Conservation (phyloP, 2,113 vertebrate genomes). For the Haliaeetus leucogaster region DNA sequence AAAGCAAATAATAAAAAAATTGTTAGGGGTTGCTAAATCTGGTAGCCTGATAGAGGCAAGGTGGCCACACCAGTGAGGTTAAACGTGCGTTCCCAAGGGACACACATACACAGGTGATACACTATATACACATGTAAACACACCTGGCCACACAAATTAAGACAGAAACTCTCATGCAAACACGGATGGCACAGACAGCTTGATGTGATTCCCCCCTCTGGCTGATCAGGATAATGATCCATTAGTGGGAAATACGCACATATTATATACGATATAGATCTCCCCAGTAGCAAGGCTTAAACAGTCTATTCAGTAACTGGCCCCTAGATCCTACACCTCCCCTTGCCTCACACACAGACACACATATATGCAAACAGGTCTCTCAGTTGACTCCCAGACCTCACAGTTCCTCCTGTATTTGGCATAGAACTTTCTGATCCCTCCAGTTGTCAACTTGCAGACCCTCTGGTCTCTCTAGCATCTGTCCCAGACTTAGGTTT, state of each 20-base stretch:
- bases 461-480: background rate
- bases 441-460: background rate
- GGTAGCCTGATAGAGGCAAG: background rate
- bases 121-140: background rate
- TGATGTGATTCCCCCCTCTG: background rate
- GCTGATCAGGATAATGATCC: background rate
- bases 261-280: fast-evolving
- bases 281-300: background rate
- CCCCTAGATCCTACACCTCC: background rate
- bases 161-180: background rate
- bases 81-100: background rate
- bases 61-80: background rate
- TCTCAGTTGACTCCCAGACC: background rate
- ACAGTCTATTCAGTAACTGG: background rate
- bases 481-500: background rate
- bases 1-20: background rate
- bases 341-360: background rate
- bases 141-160: background rate
- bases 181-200: background rate
- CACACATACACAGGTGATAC: background rate
- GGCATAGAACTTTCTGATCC: background rate
- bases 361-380: fast-evolving
- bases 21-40: background rate
- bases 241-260: background rate
- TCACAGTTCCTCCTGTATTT: background rate